Conservation (phyloP, 2,113 vertebrate genomes). For the Psittacus erithacus region DNA sequence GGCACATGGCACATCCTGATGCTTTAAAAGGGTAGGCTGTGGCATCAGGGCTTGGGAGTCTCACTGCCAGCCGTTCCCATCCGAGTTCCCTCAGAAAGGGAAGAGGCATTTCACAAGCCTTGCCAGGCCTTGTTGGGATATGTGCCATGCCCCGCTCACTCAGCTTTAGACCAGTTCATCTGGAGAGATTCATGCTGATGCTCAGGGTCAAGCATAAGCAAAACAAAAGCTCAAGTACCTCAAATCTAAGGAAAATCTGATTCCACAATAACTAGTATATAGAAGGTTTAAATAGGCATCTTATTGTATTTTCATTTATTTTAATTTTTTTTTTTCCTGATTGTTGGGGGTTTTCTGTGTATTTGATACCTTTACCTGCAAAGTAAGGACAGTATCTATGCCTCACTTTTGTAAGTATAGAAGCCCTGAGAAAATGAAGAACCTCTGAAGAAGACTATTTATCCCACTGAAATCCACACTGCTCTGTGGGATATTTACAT, state of each 20-base stretch:
- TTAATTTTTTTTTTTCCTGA: not conserved
- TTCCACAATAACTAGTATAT: not conserved
- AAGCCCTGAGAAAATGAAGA: not conserved
- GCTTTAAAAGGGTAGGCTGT: conserved; percentile 33
- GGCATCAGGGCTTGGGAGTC: conserved; percentile 38
- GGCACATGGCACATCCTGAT: not conserved
- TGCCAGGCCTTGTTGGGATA: conserved; percentile 24
- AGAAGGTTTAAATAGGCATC: not conserved
- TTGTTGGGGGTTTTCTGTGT: not conserved
- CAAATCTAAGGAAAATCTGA: not conserved
- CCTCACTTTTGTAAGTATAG: not conserved
- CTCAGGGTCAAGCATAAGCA: not conserved
- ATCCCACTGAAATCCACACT: not conserved
- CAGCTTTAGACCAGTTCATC: not conserved
- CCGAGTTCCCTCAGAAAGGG: not conserved
- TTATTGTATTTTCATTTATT: not conserved
- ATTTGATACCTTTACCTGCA: not conserved
- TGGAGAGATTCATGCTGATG: not conserved
- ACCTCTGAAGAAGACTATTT: not conserved
- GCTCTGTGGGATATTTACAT: not conserved
- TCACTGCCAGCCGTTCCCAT: conserved; percentile 29
- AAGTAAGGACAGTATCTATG: not conserved
- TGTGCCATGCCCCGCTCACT: not conserved
- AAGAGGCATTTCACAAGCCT: not conserved
- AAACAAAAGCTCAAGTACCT: not conserved